These are phyloP conservation scores for Cottoperca gobio DNA, from an alignment of 2,797 vertebrate genomes.

Conservation along the genomic window DNA sequence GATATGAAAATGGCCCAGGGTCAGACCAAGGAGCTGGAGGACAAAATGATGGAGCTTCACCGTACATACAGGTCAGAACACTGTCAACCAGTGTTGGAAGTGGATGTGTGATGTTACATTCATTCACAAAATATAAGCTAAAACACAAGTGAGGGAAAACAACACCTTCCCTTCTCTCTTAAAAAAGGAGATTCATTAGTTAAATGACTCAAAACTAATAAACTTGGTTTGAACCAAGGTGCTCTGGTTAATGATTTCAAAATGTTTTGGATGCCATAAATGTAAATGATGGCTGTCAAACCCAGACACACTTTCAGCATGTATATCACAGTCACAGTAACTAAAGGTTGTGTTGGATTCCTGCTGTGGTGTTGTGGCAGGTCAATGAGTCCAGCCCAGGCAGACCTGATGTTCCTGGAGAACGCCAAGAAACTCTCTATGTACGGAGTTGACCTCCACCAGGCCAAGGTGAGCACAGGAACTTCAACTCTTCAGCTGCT, in stretches of 20 bases:
- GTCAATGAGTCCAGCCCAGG: constrained; percentile 96
- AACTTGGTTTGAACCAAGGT: background rate
- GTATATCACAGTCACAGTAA: background rate
- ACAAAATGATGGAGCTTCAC: constrained; percentile 97
- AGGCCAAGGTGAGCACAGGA: constrained; percentile 90
- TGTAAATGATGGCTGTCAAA: background rate
- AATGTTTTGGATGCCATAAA: background rate
- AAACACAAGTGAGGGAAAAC: background rate
- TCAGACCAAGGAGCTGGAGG: constrained; percentile 95
- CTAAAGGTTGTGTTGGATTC: background rate
- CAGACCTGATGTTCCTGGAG: constrained; percentile 97
- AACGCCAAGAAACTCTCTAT: constrained; percentile 99
- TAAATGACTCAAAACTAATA: too few species aligned
- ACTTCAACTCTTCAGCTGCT: background rate
- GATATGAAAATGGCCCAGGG: constrained; percentile 93
- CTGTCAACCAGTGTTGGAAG: background rate
- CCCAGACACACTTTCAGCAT: background rate
- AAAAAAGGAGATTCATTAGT: background rate
- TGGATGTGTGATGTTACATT: too few species aligned
- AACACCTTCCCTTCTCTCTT: background rate
- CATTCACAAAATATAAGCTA: too few species aligned
- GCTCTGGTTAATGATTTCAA: background rate
- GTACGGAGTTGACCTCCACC: constrained; percentile 98
- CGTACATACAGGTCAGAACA: constrained; percentile 91
- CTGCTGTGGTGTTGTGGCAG: constrained; percentile 73